Conservation (phyloP, 2,113 vertebrate genomes). For the Catharus bicknelli region DNA sequence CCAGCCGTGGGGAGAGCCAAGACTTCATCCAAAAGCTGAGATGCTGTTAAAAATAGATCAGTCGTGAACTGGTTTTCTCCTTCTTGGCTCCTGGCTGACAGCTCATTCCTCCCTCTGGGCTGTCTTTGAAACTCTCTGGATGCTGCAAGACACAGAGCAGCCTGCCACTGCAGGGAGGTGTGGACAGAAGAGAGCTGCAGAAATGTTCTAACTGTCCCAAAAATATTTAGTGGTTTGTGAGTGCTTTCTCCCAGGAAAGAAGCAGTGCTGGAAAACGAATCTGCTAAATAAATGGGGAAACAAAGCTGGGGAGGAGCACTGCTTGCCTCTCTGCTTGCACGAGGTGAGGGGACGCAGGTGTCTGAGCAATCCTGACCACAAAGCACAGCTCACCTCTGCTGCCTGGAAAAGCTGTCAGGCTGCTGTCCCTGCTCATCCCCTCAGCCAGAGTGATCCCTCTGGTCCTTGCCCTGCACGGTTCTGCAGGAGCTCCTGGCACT, state of each 20-base stretch:
- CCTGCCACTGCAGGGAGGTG: not conserved
- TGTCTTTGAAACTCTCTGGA: constrained; percentile 44
- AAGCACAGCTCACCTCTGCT: accelerated
- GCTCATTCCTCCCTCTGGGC: constrained; percentile 41
- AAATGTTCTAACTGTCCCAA: not conserved
- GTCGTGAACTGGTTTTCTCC: constrained; percentile 2
- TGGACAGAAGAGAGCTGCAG: not conserved
- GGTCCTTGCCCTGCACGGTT: accelerated
- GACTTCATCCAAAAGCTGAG: constrained; percentile 22
- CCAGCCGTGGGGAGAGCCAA: not conserved
- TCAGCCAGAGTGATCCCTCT: accelerated
- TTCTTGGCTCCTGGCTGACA: constrained; percentile 6
- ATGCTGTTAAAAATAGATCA: constrained; percentile 62
- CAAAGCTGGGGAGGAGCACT: not conserved
- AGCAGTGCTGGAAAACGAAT: accelerated
- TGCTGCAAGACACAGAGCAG: not conserved
- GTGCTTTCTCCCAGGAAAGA: not conserved
- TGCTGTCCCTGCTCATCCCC: not conserved
- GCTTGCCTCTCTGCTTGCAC: not conserved
- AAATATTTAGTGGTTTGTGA: not conserved
- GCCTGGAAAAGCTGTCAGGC: not conserved
- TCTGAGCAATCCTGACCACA: not conserved
- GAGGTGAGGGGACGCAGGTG: not conserved
- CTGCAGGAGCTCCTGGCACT: not conserved
- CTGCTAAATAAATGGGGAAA: not conserved